These are phyloP conservation scores for Drosophila fulvimacula DNA, from an alignment of 2,888 invertebrate genomes.

Conservation along the genomic window DNA sequence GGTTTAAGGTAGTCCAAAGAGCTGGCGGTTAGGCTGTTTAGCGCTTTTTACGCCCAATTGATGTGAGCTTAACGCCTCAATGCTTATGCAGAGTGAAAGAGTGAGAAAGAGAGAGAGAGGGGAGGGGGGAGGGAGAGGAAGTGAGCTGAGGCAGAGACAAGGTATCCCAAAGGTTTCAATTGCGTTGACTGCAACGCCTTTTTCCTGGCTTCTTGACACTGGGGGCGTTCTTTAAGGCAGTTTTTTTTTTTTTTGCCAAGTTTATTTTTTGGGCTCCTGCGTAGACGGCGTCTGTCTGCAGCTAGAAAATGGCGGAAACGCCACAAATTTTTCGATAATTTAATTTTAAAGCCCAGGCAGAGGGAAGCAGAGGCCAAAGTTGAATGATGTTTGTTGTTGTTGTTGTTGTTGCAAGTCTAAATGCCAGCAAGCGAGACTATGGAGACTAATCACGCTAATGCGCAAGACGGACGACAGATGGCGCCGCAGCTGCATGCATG, in stretches of 20 bases:
- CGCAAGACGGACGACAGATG: conserved; percentile 72
- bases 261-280: conserved; percentile 16
- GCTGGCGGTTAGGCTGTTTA: conserved; percentile 21
- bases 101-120: not conserved
- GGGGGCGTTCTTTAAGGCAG: conserved; percentile 49
- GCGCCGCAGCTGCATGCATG: conserved; percentile 40
- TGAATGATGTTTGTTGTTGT: conserved; percentile 30
- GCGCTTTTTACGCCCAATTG: conserved; percentile 82
- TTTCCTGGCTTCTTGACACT: conserved; percentile 73
- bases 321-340: conserved; percentile 54
- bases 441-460: conserved; percentile 81
- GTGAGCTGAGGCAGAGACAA: not conserved
- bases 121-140: too few relatives aligned
- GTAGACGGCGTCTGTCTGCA: conserved; percentile 56
- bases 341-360: conserved; percentile 24
- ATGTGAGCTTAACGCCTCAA: conserved; percentile 81
- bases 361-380: conserved; percentile 6
- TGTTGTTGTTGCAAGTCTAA: conserved; percentile 50
- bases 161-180: conserved; percentile 67
- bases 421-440: conserved; percentile 71
- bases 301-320: conserved; percentile 71
- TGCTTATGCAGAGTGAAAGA: conserved; percentile 46
- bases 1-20: conserved; percentile 23
- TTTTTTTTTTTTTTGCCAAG: not conserved
- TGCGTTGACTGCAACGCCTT: conserved; percentile 74